A percentile compares a stretch with the other conserved stretches of the same genome.
Conservation (phyloP, 2,888 invertebrate genomes). For the Drosophila paracracens region DNA sequence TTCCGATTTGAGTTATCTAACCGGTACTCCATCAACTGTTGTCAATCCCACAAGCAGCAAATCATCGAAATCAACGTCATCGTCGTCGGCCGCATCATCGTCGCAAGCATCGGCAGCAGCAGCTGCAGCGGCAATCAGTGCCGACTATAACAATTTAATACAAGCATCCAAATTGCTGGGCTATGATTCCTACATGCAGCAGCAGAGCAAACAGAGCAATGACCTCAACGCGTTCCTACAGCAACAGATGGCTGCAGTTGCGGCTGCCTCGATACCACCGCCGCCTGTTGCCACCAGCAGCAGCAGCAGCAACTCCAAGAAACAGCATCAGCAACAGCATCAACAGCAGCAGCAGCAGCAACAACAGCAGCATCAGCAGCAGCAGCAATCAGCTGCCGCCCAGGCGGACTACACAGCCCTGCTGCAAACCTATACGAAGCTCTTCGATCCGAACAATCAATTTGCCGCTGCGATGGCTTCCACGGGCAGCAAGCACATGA, state of each 20-base stretch:
- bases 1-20: slow-evolving; percentile 83
- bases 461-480: slow-evolving; percentile 78
- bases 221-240: slow-evolving; percentile 83
- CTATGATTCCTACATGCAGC: slow-evolving; percentile 84
- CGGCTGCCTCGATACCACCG: slow-evolving; percentile 73
- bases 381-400: slow-evolving; percentile 71
- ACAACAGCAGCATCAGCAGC: slow-evolving; percentile 71
- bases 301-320: slow-evolving; percentile 69
- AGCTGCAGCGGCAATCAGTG: slow-evolving; percentile 78
- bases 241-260: slow-evolving; percentile 84
- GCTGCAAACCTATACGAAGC: slow-evolving; percentile 84
- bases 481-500: slow-evolving; percentile 65
- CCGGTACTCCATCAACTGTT: slow-evolving; percentile 58
- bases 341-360: slow-evolving; percentile 70
- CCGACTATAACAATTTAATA: slow-evolving; percentile 83
- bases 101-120: slow-evolving; percentile 68
- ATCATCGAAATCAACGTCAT: slow-evolving; percentile 60
- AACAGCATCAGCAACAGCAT: slow-evolving; percentile 69
- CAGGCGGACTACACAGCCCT: slow-evolving; percentile 83
- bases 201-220: slow-evolving; percentile 81
- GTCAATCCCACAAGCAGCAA: slow-evolving; percentile 53
- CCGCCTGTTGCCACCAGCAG: slow-evolving; percentile 55
- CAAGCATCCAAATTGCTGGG: slow-evolving; percentile 84
- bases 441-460: slow-evolving; percentile 83
- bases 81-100: slow-evolving; percentile 32